These are phyloP conservation scores for Leistus spinibarbis DNA, from an alignment of 2,888 invertebrate species.

Conservation along the genomic window DNA sequence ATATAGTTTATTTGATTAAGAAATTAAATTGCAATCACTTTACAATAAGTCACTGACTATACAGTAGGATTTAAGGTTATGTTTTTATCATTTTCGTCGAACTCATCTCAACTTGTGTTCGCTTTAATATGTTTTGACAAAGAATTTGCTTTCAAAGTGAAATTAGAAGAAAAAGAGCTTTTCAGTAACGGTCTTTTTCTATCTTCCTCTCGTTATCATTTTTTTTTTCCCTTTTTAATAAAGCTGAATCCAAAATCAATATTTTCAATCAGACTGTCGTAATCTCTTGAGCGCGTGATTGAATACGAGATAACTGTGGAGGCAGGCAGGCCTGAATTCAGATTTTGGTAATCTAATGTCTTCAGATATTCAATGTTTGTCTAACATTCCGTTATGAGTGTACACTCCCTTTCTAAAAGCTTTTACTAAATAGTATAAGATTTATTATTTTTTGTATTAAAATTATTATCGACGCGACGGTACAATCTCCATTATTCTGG, in stretches of 20 bases:
- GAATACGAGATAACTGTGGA: constrained; percentile 36
- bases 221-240: constrained; percentile 26
- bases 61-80: too few relatives aligned
- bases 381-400: constrained; percentile 19
- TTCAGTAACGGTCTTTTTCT: constrained; percentile 23
- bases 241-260: constrained; percentile 37
- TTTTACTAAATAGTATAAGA: background rate
- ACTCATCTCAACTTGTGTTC: background rate
- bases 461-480: too few relatives aligned
- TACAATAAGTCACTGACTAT: too few relatives aligned
- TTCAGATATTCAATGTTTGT: constrained; percentile 29
- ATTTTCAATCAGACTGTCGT: constrained; percentile 38
- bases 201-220: background rate
- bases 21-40: too few relatives aligned
- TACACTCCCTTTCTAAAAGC: background rate
- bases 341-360: constrained; percentile 38
- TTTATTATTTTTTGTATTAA: background rate
- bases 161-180: constrained; percentile 29
- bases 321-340: constrained; percentile 21
- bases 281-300: constrained; percentile 39
- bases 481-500: too few relatives aligned
- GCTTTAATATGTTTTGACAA: constrained; percentile 26
- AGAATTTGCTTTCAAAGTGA: constrained; percentile 35
- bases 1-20: too few relatives aligned
- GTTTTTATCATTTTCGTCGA: background rate